A percentile compares a stretch with the other conserved stretches of the same genome.
phyloP scores from a whole-genome alignment of 1,140 invertebrate species.

The Glossosoma conforme region DNA sequence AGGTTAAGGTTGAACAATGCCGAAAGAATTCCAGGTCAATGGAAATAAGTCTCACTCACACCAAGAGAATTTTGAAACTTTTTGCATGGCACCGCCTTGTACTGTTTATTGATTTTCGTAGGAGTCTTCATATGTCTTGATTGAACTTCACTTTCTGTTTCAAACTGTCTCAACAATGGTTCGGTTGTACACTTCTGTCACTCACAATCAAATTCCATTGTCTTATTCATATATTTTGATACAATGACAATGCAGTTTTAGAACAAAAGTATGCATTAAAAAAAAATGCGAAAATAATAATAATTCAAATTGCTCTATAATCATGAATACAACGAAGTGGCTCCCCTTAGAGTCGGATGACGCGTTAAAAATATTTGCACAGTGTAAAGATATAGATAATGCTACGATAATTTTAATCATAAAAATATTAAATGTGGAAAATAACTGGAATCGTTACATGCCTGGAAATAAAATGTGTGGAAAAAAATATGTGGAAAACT shows the following conservation, averaged over 20 bases:
- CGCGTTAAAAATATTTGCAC: constrained; percentile 13
- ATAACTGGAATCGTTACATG: constrained; percentile 39
- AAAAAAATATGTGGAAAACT: constrained; percentile 45
- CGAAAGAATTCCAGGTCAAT: constrained; percentile 20
- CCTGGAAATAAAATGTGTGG: constrained; percentile 37
- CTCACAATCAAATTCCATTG: no score
- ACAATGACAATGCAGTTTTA: no score
- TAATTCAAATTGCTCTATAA: background rate
- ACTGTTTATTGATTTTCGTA: constrained; percentile 28
- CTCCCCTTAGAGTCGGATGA: constrained; percentile 23
- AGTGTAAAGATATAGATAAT: constrained; percentile 27
- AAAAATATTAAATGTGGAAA: constrained; percentile 37
- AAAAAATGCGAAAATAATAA: background rate
- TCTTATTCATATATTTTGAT: no score
- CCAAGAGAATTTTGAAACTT: background rate
- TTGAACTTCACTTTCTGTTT: constrained; percentile 30
- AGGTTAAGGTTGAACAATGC: constrained; percentile 21
- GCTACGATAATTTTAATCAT: constrained; percentile 23
- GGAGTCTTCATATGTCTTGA: constrained; percentile 3
- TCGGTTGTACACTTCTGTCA: background rate
- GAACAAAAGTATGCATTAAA: no score
- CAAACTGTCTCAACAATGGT: constrained; percentile 3
- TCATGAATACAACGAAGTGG: constrained; percentile 30
- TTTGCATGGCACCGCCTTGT: constrained; percentile 21
- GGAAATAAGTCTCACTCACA: background rate